Evolutionary conservation across 2,888 invertebrate genomes (phyloP), one percentile per base, ranked within the genome.

Genomic region (Tetragonula carbonaria): DNA sequence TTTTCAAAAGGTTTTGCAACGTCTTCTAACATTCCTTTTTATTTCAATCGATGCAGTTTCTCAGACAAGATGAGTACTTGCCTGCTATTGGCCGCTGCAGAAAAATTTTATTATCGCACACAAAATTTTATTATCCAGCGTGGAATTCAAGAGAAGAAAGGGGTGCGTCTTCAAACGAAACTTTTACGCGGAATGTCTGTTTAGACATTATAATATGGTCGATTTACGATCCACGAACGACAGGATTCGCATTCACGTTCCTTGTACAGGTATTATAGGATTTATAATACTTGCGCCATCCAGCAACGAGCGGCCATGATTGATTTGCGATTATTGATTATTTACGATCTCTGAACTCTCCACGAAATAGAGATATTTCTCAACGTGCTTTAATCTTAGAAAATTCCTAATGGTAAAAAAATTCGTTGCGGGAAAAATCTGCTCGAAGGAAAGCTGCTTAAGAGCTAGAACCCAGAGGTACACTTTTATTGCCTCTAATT

Each of bases 401-500:
- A 62, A 62, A 14, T 45, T 14, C 0, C 4, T 16, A 28, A 28
- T 16, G 8, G 23, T 14, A 0, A 16, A 62, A 28, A 16, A 62
- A 13, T 4, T 8, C 8, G 0, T 0, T 4, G 45, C 28, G n/a
- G 3, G 23, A 23, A 3, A 6, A 72, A 72, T 45, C 18, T 6
- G 14, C n/a, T 1, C 18, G 38, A 28, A 18, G 21, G 6, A 50
- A 70, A 70, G 4, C 16, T 51, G 21, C 6, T 45, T 11, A 45
- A 45, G 1, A 45, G 45, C 8, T 45, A 11, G 8, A 45, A 45
- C 8, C 38, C 38, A 45, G 8, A 45, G 45, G 0, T 45, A 8
- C 8, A 45, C 8, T 6, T 80, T 70, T 66, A 66, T 23, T 57
- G 62, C 18, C 14, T 6, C 33, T 62, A 51, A 75, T 75, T 63